A percentile compares a stretch with the other conserved stretches of the same genome.
Evolutionary conservation across 2,797 vertebrate genomes (phyloP).

Genomic region (Scolopax rusticola): DNA sequence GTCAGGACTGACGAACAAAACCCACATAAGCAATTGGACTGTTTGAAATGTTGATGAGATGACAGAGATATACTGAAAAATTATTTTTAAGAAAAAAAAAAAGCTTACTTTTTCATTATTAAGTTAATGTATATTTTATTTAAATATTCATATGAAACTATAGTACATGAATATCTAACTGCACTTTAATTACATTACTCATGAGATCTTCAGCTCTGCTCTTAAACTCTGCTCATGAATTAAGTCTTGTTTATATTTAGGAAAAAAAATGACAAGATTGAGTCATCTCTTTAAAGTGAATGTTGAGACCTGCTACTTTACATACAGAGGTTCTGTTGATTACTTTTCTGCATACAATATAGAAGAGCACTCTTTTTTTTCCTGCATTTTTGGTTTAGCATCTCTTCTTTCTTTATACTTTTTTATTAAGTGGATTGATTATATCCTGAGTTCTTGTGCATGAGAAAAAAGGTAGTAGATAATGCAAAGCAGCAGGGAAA

Average conservation of each 20-base stretch:
- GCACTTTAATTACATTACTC: not conserved
- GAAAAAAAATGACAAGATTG: not conserved
- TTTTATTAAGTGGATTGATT: slow-evolving; percentile 10
- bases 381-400: not conserved
- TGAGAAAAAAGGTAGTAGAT: slow-evolving; percentile 17
- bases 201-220: not conserved
- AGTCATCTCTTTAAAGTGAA: not conserved
- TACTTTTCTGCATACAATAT: not conserved
- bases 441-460: slow-evolving; percentile 9
- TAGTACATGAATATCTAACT: not conserved
- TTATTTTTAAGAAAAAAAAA: not conserved
- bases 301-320: not conserved
- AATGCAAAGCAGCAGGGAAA: slow-evolving; percentile 44
- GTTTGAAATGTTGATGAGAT: not conserved
- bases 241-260: not conserved
- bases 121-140: not conserved
- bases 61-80: not conserved
- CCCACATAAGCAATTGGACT: not conserved
- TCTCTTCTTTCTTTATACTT: not conserved
- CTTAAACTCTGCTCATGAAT: not conserved
- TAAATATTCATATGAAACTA: not conserved
- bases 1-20: not conserved
- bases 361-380: not conserved
- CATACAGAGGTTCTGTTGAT: not conserved
- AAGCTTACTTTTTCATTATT: not conserved